Conservation (phyloP, 2,113 vertebrate genomes). For the Calidris pygmaea region DNA sequence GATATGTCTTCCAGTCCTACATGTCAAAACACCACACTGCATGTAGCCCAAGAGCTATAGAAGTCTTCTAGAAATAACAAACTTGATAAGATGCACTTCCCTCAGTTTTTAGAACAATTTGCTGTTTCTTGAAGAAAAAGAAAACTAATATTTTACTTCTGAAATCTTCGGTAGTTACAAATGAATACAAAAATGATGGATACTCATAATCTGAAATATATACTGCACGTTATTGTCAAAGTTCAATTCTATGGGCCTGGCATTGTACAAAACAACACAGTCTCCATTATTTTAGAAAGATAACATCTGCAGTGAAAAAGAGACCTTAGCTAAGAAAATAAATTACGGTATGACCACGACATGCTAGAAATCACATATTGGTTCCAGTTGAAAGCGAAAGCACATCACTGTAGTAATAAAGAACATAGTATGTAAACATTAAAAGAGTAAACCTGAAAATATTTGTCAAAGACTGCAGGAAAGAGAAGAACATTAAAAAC, state of each 20-base stretch:
- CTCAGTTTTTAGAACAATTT: background rate
- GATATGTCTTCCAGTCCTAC: background rate
- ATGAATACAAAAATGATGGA: constrained; percentile 23
- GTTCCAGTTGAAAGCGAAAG: background rate
- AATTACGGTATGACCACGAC: background rate
- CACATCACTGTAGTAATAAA: background rate
- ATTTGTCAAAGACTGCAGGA: background rate
- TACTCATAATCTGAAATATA: constrained; percentile 5
- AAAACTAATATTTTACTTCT: background rate
- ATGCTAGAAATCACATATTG: background rate
- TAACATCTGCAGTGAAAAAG: background rate
- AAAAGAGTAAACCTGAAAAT: background rate
- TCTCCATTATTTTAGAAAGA: background rate
- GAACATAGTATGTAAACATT: background rate
- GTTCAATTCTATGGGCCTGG: background rate
- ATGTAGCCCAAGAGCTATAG: background rate
- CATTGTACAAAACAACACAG: background rate
- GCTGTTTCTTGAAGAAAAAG: background rate
- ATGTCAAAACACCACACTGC: background rate
- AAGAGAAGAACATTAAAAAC: background rate
- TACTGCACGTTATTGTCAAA: background rate
- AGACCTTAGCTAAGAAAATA: background rate
- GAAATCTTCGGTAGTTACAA: constrained; percentile 7
- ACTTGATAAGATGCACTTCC: background rate
- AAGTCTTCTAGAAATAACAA: background rate